phyloP scores from a whole-genome alignment of 2,113 vertebrate genomes.

The Brevimyrus niger region DNA sequence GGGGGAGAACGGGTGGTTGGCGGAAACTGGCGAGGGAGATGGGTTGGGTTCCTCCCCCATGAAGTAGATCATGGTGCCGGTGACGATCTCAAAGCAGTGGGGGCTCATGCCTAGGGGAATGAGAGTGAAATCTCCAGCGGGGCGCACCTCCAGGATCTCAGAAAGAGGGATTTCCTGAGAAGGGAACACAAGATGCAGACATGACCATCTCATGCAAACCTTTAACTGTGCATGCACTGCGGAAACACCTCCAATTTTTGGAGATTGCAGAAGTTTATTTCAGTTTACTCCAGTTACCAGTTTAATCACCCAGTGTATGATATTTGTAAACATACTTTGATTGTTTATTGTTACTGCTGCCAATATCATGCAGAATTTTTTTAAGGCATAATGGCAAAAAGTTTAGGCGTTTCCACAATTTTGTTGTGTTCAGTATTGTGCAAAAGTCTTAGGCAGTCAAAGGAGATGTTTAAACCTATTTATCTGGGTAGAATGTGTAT shows the following conservation, averaged over 20 bases:
- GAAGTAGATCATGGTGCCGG: conserved; percentile 73
- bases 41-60: conserved; percentile 71
- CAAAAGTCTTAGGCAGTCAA: neutral
- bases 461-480: neutral
- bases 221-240: neutral
- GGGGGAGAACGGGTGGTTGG: conserved; percentile 25
- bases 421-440: neutral
- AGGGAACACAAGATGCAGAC: neutral
- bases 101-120: conserved; percentile 67
- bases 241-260: neutral
- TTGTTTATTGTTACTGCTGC: neutral
- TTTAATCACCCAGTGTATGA: neutral
- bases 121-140: conserved; percentile 64
- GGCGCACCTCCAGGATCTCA: conserved; percentile 70
- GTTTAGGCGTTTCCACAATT: neutral
- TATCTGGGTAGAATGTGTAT: neutral
- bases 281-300: neutral
- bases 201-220: neutral
- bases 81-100: conserved; percentile 80
- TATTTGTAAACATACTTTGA: neutral
- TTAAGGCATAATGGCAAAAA: neutral
- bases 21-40: neutral
- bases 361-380: neutral
- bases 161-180: conserved; percentile 79
- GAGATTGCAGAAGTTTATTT: neutral